Evolutionary conservation across 1,140 invertebrate species (phyloP).

Genomic region (Zaprionus davidi): DNA sequence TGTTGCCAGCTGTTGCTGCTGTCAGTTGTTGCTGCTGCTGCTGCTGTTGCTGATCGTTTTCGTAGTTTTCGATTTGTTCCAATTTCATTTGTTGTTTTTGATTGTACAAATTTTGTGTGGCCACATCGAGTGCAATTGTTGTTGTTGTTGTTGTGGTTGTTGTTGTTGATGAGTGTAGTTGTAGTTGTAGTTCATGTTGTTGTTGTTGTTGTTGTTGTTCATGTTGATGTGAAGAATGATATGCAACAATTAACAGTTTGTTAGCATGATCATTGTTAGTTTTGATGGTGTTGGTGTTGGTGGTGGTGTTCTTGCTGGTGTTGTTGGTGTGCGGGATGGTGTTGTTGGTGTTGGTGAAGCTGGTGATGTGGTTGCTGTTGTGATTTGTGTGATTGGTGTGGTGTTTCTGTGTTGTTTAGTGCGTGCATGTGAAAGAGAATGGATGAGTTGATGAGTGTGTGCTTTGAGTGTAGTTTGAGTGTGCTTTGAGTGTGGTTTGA

Average conservation of each 20-base stretch:
- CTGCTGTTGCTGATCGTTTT: slow-evolving; percentile 69
- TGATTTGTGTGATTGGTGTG: slow-evolving; percentile 45
- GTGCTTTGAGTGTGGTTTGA: neutral
- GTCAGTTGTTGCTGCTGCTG: slow-evolving; percentile 49
- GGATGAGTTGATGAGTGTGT: slow-evolving; percentile 45
- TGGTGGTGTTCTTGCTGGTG: slow-evolving; percentile 40
- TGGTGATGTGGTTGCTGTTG: slow-evolving; percentile 43
- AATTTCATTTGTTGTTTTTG: slow-evolving; percentile 83
- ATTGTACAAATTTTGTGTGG: slow-evolving; percentile 82
- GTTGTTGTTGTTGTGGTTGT: slow-evolving; percentile 56
- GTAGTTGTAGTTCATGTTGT: slow-evolving; percentile 41
- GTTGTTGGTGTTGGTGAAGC: slow-evolving; percentile 49
- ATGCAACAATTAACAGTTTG: slow-evolving; percentile 82
- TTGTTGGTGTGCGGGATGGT: slow-evolving; percentile 52
- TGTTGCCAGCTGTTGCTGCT: slow-evolving; percentile 37
- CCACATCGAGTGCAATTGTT: slow-evolving; percentile 73
- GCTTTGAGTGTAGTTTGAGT: neutral
- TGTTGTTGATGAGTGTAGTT: slow-evolving; percentile 51
- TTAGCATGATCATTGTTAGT: slow-evolving; percentile 79
- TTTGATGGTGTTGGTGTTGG: slow-evolving; percentile 61
- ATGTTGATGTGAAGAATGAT: slow-evolving; percentile 83
- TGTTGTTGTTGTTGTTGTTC: slow-evolving; percentile 66
- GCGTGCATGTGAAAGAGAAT: slow-evolving; percentile 54
- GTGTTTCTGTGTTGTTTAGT: slow-evolving; percentile 51
- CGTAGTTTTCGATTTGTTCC: slow-evolving; percentile 83